A percentile compares a stretch with the other conserved stretches of the same genome.
These are phyloP conservation scores for Styela plicata DNA, from an alignment of 23 tunicate genomes.

Conservation along the genomic window DNA sequence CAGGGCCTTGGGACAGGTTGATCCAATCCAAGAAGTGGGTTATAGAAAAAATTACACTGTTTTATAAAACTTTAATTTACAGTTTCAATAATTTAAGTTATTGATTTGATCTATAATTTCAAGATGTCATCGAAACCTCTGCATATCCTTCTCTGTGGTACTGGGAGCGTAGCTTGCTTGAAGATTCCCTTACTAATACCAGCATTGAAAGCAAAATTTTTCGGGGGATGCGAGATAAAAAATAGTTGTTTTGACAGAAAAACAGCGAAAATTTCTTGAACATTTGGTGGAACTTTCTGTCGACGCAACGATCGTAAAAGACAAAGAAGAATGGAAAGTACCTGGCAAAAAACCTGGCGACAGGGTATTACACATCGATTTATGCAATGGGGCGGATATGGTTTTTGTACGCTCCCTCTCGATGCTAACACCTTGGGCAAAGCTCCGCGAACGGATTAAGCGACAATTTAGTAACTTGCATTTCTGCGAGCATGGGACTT, in stretches of 20 bases:
- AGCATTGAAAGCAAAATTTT: slow-evolving; percentile 20
- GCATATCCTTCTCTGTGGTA: slow-evolving; percentile 61
- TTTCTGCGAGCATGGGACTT: slow-evolving; percentile 89
- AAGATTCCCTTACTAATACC: slow-evolving; percentile 47
- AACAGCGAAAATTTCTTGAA: slow-evolving; percentile 46
- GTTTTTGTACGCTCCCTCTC: slow-evolving; percentile 85
- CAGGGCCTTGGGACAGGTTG: too few relatives aligned
- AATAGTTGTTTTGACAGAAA: slow-evolving; percentile 42
- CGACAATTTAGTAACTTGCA: slow-evolving; percentile 85
- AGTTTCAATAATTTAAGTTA: too few relatives aligned
- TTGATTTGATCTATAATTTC: too few relatives aligned
- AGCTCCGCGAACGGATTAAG: slow-evolving; percentile 82
- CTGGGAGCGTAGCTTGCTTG: slow-evolving; percentile 77
- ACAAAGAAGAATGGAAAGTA: slow-evolving; percentile 73
- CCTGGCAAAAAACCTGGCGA: slow-evolving; percentile 86
- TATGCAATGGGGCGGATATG: slow-evolving; percentile 91
- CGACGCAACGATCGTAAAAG: slow-evolving; percentile 30
- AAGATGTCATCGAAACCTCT: not conserved
- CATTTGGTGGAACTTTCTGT: not conserved
- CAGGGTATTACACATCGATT: slow-evolving; percentile 81
- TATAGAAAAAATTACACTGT: too few relatives aligned
- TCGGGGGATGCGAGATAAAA: slow-evolving; percentile 13
- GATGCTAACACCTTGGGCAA: slow-evolving; percentile 94
- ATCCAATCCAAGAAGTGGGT: too few relatives aligned
- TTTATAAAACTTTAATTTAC: too few relatives aligned